phyloP scores from a whole-genome alignment of 2,888 invertebrate species.

The Antheraea yamamai region DNA sequence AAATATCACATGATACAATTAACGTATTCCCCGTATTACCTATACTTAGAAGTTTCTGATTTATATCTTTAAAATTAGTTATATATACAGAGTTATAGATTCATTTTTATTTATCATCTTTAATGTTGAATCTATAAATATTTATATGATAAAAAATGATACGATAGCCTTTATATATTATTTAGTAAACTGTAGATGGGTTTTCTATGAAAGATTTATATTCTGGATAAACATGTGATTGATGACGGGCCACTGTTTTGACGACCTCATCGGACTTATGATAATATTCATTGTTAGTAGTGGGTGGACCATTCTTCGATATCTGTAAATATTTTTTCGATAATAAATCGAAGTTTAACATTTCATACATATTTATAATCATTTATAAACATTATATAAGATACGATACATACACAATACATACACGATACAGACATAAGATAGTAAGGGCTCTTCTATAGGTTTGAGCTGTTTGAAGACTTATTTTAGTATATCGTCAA shows the following conservation, averaged over 20 bases:
- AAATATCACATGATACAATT: conserved; percentile 2
- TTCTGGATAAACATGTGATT: conserved; percentile 38
- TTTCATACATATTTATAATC: neutral
- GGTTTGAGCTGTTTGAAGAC: too few relatives aligned
- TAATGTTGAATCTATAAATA: neutral
- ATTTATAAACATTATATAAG: too few relatives aligned
- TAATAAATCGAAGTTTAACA: neutral
- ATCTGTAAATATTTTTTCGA: conserved; percentile 23
- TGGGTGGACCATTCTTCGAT: conserved; percentile 27
- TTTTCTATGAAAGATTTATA: conserved; percentile 27
- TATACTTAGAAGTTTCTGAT: neutral
- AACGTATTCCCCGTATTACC: neutral
- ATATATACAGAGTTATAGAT: neutral
- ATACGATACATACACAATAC: too few relatives aligned
- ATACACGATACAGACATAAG: too few relatives aligned
- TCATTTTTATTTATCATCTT: neutral
- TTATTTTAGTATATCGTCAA: too few relatives aligned
- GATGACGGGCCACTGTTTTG: conserved; percentile 38
- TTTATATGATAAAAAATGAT: neutral
- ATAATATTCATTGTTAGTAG: conserved; percentile 37
- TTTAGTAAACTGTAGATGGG: neutral
- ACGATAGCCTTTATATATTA: neutral
- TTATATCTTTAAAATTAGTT: neutral
- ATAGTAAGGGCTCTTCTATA: too few relatives aligned
- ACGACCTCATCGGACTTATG: conserved; percentile 33